phyloP scores from a whole-genome alignment of 2,797 vertebrate species.

The Urocyon cinereoargenteus region DNA sequence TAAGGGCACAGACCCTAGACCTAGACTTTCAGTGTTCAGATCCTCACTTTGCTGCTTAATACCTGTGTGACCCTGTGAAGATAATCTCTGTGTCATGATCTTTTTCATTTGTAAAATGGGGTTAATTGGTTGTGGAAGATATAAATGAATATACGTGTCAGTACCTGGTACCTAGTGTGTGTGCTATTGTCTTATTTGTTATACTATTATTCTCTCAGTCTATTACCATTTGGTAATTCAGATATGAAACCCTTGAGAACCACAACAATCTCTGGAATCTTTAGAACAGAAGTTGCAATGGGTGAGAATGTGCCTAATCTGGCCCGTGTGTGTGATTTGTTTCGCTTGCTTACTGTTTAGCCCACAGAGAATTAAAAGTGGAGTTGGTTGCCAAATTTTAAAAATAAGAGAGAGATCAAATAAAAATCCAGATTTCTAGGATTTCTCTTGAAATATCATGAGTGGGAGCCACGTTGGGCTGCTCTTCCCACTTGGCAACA shows the following conservation, averaged over 20 bases:
- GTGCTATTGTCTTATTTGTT: not conserved
- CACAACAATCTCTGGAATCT: not conserved
- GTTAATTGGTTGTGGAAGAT: not conserved
- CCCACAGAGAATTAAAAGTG: not conserved
- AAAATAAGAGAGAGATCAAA: not conserved
- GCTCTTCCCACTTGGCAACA: not conserved
- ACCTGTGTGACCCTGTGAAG: too few relatives aligned
- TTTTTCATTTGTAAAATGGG: not conserved
- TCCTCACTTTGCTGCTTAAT: too few relatives aligned
- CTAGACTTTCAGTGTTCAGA: not conserved
- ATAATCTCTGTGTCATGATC: not conserved
- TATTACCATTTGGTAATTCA: not conserved
- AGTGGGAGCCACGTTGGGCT: not conserved
- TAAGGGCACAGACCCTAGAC: not conserved
- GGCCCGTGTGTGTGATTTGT: not conserved
- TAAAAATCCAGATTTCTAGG: not conserved
- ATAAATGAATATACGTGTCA: not conserved
- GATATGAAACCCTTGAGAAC: not conserved
- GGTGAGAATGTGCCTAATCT: not conserved
- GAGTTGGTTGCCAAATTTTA: not conserved
- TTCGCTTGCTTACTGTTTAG: not conserved
- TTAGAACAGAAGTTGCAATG: not conserved
- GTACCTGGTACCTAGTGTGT: not conserved
- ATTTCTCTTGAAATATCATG: not conserved
- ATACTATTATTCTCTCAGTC: too few relatives aligned